Conservation (phyloP, 2,113 vertebrate genomes). For the Corythornis madagascariensis region DNA sequence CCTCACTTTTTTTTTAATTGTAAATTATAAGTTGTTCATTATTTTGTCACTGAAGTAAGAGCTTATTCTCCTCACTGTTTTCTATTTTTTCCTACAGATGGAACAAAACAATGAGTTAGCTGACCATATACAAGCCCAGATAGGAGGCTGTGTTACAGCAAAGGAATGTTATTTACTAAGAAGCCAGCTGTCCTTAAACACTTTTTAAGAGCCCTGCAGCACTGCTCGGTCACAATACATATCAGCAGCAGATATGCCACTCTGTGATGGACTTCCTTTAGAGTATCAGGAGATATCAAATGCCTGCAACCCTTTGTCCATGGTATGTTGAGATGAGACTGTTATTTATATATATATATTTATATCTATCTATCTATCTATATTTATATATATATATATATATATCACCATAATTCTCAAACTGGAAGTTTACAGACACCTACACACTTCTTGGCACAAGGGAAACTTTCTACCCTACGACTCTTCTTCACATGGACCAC, state of each 20-base stretch:
- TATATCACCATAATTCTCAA: neutral
- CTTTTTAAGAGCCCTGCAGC: neutral
- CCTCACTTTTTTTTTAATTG: neutral
- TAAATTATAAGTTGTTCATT: neutral
- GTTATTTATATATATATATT: neutral
- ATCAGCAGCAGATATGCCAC: neutral
- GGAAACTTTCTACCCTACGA: neutral
- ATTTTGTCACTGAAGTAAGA: neutral
- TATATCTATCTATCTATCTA: neutral
- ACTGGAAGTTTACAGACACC: neutral
- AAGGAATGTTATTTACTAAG: neutral
- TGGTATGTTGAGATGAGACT: neutral
- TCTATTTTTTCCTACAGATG: neutral
- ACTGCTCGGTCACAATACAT: neutral
- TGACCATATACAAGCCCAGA: neutral
- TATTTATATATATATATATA: too few species aligned
- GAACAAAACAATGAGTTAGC: neutral
- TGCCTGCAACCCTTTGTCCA: neutral
- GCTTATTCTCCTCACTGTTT: neutral
- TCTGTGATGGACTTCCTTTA: neutral
- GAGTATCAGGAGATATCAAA: neutral
- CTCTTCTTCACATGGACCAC: neutral
- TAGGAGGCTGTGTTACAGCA: neutral
- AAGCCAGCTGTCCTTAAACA: neutral
- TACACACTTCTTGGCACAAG: fast-evolving